Base-by-base conservation (phyloP, 2,113 vertebrate genomes). In the Proterorhinus semilunaris region DNA sequence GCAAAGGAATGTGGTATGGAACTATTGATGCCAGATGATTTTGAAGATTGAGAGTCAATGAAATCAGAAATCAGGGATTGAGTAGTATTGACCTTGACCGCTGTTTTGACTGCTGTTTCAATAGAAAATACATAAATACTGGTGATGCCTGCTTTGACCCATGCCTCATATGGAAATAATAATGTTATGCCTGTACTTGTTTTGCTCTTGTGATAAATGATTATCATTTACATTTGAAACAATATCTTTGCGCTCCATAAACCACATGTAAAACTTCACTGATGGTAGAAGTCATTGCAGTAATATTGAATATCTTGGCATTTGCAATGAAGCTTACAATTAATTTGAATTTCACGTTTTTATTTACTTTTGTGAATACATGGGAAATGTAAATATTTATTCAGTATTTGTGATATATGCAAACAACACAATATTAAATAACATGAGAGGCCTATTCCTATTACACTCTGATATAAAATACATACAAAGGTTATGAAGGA, bases 191-290 rank as follows among this genome's bases (percentile, higher is more conserved):
- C 11, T 45, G 57, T 36, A 53, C 77, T 48, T 64, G 69, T 75
- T 63, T 8, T 52, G 10, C 66, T 46, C 55, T 45, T 53, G 43
- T 66, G 72, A 74, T 10, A 72, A 12, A 68, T 74, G 70, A 79
- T 17, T 57, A 62, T 42, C 5, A 76, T 82, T 87, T 86, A 72
- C 77, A 84, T 83, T 42, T 65, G 70, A 62, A 70, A 76, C 0
- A 4, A 17, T 52, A 76, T 51, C 72, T 21, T 42, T 21, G 10
- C 47, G 47, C 47, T 16, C 8, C 10, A 61, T 6, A 10, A 50
- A 10, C 13, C n/a, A 4, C 47, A 68, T 64, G 49, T 1, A 75
- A 69, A 75, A 69, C 43, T 17, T 16, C 12, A 45, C 3, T 21
- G 8, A 10, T 9, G 57, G 15, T 7, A 43, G 13, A 61, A 45